Evolutionary conservation across 2,888 invertebrate species (phyloP), one percentile per base, ranked within the genome.

Genomic region (Entomobrya multifasciata): DNA sequence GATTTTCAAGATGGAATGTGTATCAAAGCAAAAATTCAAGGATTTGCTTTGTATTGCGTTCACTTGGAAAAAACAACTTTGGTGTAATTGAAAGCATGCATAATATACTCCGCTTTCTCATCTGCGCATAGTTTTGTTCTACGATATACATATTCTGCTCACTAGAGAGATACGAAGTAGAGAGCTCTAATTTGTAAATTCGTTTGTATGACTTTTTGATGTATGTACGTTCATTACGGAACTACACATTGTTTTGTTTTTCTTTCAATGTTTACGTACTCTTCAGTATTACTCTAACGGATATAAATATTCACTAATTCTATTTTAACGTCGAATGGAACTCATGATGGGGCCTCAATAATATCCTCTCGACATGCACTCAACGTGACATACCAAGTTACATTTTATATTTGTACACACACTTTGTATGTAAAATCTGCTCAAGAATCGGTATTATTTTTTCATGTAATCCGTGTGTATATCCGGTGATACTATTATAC

Each of bases 21-120:
- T 30, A 67, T 70, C 60, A 70, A 81, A 81, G 80, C 25, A 81
- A 55, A 81, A 60, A 62, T 78, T 20, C 57, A 25, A 41, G 55
- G 25, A 30, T 70, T 41, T 60, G n/a, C n/a, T 62, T 15, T 3
- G 57, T 70, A 25, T 41, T 44, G 49, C n/a, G n/a, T 67, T 67
- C 17, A 36, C n/a, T n/a, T n/a, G n/a, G n/a, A n/a, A n/a, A n/a
- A n/a, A 41, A 62, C 41, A 44, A 67, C 8, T 67, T 67, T 67
- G 67, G 17, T 11, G 44, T 67, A 67, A 67, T 44, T 67, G 67
- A 67, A 67, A n/a, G n/a, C n/a, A n/a, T 67, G 41, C 17, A 44
- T 44, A 44, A 67, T 44, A 44, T 41, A 67, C 10, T 67, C 11
- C 20, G 10, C 6, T 41, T 62, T 3, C 17, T 10, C 17, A 17